Percentiles rank a stretch among this genome's conserved stretches.
phyloP scores from a whole-genome alignment of 2,113 vertebrate species.

The Brienomyrus brachyistius region DNA sequence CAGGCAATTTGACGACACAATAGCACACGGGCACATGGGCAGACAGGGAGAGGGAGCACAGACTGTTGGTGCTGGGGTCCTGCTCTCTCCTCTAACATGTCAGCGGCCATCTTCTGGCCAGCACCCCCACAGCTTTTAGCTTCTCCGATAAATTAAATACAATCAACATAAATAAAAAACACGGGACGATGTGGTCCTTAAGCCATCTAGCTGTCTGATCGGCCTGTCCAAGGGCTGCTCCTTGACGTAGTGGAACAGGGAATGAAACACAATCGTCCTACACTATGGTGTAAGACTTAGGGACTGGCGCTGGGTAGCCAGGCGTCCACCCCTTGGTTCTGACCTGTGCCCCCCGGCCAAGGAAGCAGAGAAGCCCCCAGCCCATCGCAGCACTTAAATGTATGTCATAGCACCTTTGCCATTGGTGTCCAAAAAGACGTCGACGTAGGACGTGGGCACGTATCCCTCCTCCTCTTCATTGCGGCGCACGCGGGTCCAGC shows the following conservation, averaged over 20 bases:
- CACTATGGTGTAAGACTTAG: neutral
- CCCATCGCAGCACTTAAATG: conserved; percentile 60
- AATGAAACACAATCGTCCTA: neutral
- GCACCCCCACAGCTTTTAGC: neutral
- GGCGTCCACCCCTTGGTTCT: neutral
- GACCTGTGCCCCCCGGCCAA: neutral
- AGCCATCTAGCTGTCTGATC: neutral
- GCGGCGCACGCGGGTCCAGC: conserved; percentile 90
- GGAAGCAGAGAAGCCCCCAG: neutral
- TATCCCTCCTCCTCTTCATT: conserved; percentile 92
- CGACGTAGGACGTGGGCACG: conserved; percentile 92
- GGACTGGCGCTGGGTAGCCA: neutral
- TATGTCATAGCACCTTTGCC: conserved; percentile 96
- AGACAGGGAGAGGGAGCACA: neutral
- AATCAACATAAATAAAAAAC: neutral
- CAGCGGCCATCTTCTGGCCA: neutral
- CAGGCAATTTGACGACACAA: neutral
- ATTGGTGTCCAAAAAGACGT: conserved; percentile 90
- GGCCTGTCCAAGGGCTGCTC: neutral
- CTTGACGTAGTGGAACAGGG: neutral
- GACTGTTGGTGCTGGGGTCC: neutral
- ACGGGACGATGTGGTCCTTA: neutral
- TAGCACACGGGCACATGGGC: too few species aligned
- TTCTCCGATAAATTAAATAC: neutral
- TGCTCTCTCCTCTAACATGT: neutral